These are phyloP conservation scores for Stichopus chloronotus DNA, from an alignment of 35 echinoderm and acorn worm species.

Conservation along the genomic window DNA sequence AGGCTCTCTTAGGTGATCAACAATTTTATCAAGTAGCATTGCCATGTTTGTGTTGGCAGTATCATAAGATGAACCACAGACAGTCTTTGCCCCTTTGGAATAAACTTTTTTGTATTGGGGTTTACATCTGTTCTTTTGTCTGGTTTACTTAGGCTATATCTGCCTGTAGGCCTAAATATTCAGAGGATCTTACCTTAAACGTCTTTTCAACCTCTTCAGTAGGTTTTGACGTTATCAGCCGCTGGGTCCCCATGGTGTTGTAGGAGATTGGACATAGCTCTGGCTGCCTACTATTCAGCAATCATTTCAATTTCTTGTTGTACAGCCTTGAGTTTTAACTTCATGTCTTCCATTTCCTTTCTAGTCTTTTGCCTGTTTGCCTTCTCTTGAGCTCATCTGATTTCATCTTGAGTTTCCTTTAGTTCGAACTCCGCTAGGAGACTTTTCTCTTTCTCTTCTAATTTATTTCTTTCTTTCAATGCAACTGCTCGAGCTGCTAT, in stretches of 20 bases:
- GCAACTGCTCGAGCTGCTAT: conserved; percentile 5
- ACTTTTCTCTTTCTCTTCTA: conserved; percentile 1
- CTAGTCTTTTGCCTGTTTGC: background rate
- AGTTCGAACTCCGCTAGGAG: background rate
- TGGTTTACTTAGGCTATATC: background rate
- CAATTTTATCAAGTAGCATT: conserved; percentile 29
- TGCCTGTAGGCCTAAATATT: background rate
- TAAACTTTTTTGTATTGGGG: conserved; percentile 10
- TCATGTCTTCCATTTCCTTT: conserved; percentile 25
- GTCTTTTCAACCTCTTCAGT: conserved; percentile 16
- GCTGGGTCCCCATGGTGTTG: background rate
- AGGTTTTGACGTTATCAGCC: background rate
- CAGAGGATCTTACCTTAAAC: conserved; percentile 1
- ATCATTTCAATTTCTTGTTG: conserved; percentile 39
- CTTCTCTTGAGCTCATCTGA: conserved; percentile 11
- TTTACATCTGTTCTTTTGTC: background rate
- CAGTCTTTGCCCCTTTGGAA: background rate
- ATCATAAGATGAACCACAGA: background rate
- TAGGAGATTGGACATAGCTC: conserved; percentile 26
- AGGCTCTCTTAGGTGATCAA: conserved; percentile 46
- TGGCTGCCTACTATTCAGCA: conserved; percentile 9
- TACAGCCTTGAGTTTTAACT: background rate
- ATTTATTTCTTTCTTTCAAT: conserved; percentile 13
- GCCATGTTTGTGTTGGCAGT: background rate
- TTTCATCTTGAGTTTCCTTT: background rate